phyloP scores from a whole-genome alignment of 2,888 invertebrate genomes.

The Hypercompe scribonia region DNA sequence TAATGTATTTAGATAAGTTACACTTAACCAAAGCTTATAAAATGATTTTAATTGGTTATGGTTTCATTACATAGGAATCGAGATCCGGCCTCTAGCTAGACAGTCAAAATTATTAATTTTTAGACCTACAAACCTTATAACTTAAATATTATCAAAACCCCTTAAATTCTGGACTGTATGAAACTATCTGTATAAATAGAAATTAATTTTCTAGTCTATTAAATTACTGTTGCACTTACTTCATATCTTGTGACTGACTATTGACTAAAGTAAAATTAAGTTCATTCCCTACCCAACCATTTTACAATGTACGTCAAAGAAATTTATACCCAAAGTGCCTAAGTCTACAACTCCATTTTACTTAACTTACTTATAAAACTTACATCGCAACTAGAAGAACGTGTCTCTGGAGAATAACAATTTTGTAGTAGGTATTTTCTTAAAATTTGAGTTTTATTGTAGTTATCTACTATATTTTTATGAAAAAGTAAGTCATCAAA shows the following conservation, averaged over 20 bases:
- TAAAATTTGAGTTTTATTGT: background rate
- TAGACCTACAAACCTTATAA: no score
- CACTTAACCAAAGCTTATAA: background rate
- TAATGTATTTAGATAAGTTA: background rate
- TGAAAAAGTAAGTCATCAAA: background rate
- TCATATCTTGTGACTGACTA: background rate
- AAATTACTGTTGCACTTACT: background rate
- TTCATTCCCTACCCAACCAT: background rate
- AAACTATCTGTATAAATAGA: background rate
- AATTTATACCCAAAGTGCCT: background rate
- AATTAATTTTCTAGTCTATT: background rate
- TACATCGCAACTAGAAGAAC: background rate
- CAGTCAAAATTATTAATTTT: no score
- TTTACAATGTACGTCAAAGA: constrained; percentile 1
- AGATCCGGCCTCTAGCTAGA: no score
- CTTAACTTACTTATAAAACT: background rate
- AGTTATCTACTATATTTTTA: background rate
- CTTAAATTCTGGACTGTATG: background rate
- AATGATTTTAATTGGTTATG: no score
- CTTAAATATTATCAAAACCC: background rate
- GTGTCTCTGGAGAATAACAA: background rate
- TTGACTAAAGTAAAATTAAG: background rate
- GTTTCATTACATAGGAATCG: no score
- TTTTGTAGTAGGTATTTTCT: background rate
- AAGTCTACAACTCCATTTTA: background rate